Evolutionary conservation across 2,797 vertebrate species (phyloP).

Genomic region (Botia kubotai): DNA sequence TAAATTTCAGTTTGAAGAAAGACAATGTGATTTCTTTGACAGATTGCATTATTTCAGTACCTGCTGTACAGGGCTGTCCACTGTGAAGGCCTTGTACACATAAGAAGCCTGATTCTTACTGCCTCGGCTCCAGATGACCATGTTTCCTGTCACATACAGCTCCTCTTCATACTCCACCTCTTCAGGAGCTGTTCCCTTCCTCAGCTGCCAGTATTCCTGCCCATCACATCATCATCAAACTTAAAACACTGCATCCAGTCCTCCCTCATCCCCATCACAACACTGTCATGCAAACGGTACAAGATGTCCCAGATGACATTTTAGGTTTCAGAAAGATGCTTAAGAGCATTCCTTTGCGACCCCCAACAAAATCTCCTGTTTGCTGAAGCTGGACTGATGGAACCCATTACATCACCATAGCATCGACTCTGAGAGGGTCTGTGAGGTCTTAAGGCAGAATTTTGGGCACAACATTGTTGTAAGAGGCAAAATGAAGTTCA

Average conservation of each 20-base stretch:
- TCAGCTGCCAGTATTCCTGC: constrained; percentile 93
- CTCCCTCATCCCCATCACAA: too few species aligned
- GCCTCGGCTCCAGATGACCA: constrained; percentile 96
- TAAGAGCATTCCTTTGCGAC: too few species aligned
- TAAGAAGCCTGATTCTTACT: constrained; percentile 84
- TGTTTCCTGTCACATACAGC: constrained; percentile 90
- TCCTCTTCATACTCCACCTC: constrained; percentile 93
- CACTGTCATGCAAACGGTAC: too few species aligned
- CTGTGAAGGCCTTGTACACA: constrained; percentile 95
- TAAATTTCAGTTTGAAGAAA: neutral
- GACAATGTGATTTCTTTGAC: neutral
- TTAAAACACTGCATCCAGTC: neutral
- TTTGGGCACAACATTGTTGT: too few species aligned
- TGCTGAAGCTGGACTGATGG: too few species aligned
- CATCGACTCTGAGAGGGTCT: too few species aligned
- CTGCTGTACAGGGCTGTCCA: constrained; percentile 94
- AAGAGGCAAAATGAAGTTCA: too few species aligned
- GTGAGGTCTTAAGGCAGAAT: too few species aligned
- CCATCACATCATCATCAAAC: constrained; percentile 33
- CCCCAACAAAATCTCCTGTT: too few species aligned
- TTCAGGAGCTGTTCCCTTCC: constrained; percentile 83
- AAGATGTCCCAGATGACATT: too few species aligned
- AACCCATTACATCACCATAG: too few species aligned
- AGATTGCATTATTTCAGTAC: constrained; percentile 63
- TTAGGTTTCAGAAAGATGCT: too few species aligned